Evolutionary conservation across 1,140 invertebrate species (phyloP), one percentile per base, ranked within the genome.

Genomic region (Caenorhabditis latens): DNA sequence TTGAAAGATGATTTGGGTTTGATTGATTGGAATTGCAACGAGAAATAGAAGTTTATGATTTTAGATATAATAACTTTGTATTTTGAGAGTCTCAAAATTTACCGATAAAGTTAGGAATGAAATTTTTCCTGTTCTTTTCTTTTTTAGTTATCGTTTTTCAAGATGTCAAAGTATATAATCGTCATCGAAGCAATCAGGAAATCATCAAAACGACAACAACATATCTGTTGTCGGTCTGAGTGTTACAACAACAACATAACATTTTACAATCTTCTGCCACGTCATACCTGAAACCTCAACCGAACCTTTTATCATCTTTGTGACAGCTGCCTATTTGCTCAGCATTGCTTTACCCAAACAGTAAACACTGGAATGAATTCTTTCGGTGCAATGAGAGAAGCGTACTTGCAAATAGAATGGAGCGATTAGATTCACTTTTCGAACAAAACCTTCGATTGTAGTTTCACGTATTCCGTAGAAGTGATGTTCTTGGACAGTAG

Each of bases 341-440:
- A 79, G 71, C 71, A 79, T 50, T 50, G 71, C 71, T 79, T 79
- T 24, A 50, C 71, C 71, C 46, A 79, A 79, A 79, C 71, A 79
- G 71, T 79, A 79, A 79, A 79, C 46, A 79, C 11, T 43, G 42
- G 19, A 71, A 46, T 43, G 32, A 32, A 32, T 67, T 40, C 9
- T n/a, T n/a, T 32, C 58, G 32, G 58, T 71, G 14, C 14, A n/a
- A 58, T 58, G n/a, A 58, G 19, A 46, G 42, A 71, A 71, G 65
- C 71, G 8, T 53, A 14, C 6, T 50, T 53, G 46, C 43, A 71
- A 46, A 71, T 19, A 43, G 19, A 43, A 71, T 14, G n/a, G 46
- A 43, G 67, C 71, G 71, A 79, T 79, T 79, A 79, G 71, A 53
- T 79, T 79, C 46, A 50, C 46, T 71, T 58, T 53, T 53, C 50